These are phyloP conservation scores for Nomada fucata DNA, from an alignment of 2,888 invertebrate genomes.

Conservation along the genomic window DNA sequence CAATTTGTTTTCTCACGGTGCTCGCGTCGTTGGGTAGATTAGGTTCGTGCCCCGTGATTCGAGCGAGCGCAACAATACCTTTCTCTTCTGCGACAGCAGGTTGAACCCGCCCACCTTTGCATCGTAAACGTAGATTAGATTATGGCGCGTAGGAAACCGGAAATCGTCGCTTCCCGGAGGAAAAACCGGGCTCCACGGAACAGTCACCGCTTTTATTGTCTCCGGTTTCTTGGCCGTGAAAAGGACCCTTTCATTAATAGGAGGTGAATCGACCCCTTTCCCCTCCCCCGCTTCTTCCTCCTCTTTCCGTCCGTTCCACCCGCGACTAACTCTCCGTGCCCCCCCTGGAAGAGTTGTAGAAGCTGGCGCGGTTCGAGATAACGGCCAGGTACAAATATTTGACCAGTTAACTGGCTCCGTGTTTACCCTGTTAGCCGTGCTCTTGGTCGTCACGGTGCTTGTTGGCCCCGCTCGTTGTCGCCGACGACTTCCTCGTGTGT, in stretches of 20 bases:
- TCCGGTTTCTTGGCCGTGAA: slow-evolving; percentile 69
- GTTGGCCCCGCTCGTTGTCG: slow-evolving; percentile 34
- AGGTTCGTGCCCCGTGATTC: slow-evolving; percentile 43
- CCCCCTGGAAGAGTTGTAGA: slow-evolving; percentile 52
- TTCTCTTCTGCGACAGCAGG: slow-evolving; percentile 44
- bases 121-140: slow-evolving; percentile 73
- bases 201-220: slow-evolving; percentile 73
- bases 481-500: slow-evolving; percentile 55
- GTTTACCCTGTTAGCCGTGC: slow-evolving; percentile 76
- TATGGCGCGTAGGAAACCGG: slow-evolving; percentile 63
- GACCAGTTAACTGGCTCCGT: slow-evolving; percentile 79
- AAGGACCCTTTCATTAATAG: slow-evolving; percentile 80
- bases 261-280: slow-evolving; percentile 72
- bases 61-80: slow-evolving; percentile 63
- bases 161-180: slow-evolving; percentile 55
- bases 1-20: slow-evolving; percentile 56
- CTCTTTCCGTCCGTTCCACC: background rate
- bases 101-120: slow-evolving; percentile 28
- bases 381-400: slow-evolving; percentile 80
- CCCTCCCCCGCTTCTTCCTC: background rate
- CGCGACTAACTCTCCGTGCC: background rate
- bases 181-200: slow-evolving; percentile 31
- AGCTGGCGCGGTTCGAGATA: slow-evolving; percentile 77
- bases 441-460: slow-evolving; percentile 47
- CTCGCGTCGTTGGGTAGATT: slow-evolving; percentile 44